Evolutionary conservation across 2,113 vertebrate genomes (phyloP), one percentile per base, ranked within the genome.

Genomic region (Oreochromis niloticus): DNA sequence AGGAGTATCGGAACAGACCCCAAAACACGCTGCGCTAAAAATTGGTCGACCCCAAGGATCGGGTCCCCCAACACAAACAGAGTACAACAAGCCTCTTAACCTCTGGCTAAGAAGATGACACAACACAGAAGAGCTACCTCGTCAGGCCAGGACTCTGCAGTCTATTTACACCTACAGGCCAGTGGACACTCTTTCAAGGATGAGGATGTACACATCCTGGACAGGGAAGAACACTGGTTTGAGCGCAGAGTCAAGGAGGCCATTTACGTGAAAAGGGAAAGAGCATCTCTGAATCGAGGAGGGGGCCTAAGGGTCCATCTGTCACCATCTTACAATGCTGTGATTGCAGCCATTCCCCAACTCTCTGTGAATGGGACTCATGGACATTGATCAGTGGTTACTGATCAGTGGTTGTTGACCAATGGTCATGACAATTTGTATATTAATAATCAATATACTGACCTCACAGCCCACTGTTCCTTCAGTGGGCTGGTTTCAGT

Each of bases 371-470:
- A 27, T 8, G 55, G 24, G 0, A 2, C 56, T 59, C 56, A 59
- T 59, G 56, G 0, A 0, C 0, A 3, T 30, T 59, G 56, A 57
- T 57, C 55, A 57, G 7, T 0, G 24, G 24, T 27, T 1, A 0
- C 30, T 57, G 56, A 59, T 59, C 56, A 59, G 0, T 59, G 27
- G 2, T 34, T 34, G 32, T 34, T 34, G 32, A 34, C 6, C 32
- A 34, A 34, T 34, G 32, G 32, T 27, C 27, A 27, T 57, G 24
- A 57, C 55, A 30, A 30, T 57, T 57, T 57, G 24, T 24, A 57
- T 57, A 57, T 59, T 59, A 59, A 30, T 30, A 5, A 57, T 16
- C 24, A 57, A 9, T 8, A 27, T 30, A 1, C 56, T 32, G 56
- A 32, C 27, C 56, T 6, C 27, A 13, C 56, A 17, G 56, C 27